These are phyloP conservation scores for Archilochus colubris DNA, from an alignment of 2,113 vertebrate species.

Conservation along the genomic window DNA sequence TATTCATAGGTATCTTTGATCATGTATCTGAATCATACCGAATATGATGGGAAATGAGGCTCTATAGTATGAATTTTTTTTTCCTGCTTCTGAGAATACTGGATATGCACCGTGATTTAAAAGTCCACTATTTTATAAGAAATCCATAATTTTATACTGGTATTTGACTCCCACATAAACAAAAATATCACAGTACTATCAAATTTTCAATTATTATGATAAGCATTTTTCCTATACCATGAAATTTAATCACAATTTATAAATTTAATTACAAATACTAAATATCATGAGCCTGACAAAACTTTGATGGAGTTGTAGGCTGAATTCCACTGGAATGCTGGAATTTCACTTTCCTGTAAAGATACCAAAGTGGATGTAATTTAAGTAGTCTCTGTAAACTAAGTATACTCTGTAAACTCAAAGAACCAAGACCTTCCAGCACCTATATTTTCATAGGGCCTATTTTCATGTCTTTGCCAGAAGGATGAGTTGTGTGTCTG, in stretches of 20 bases:
- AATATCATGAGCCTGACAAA: not conserved
- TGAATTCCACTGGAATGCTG: not conserved
- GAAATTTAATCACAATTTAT: not conserved
- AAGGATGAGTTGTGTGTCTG: fast-evolving
- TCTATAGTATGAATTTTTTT: fast-evolving
- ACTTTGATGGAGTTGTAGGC: not conserved
- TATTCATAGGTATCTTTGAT: not conserved
- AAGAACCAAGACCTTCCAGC: not conserved
- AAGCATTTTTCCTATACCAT: not conserved
- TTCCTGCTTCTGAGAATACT: not conserved
- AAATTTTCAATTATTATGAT: not conserved
- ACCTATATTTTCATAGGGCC: fast-evolving
- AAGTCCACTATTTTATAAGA: not conserved
- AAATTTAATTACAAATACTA: not conserved
- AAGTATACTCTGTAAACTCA: no score
- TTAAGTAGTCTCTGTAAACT: not conserved
- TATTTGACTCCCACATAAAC: not conserved
- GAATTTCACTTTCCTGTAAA: not conserved
- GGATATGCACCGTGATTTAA: not conserved
- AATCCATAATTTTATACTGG: not conserved
- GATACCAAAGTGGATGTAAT: not conserved
- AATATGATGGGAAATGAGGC: not conserved
- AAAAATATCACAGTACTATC: not conserved
- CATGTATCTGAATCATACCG: not conserved
- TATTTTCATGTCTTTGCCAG: not conserved